Evolutionary conservation across 1,140 invertebrate species (phyloP), one percentile per base, ranked within the genome.

Genomic region (Drosophila lowei): DNA sequence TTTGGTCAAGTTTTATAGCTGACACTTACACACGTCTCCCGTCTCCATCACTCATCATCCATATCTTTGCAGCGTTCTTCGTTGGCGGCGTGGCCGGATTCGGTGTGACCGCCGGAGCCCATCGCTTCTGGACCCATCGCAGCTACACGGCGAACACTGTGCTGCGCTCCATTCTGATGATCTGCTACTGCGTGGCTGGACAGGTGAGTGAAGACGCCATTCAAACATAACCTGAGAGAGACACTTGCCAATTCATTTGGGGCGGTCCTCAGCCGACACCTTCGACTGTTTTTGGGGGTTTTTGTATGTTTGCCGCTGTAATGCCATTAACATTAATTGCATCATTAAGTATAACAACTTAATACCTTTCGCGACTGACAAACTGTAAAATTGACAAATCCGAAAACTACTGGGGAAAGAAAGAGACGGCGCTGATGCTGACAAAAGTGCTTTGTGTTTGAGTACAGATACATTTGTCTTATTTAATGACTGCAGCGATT

Each of bases 101-200:
- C 61, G 95, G 95, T 8, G 92, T 98, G 6, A 98, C 97, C 0
- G 97, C 93, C 18, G 97, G 97, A 3, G 96, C 93, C 1, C 97
- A 98, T 92, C 93, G 97, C 16, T 94, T 96, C 18, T 98, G 96
- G 96, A 93, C 95, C 25, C 97, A 98, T 92, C 92, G 94, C 59
- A 93, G 96, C 3, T 98, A 95, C 91, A 97, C 97, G 92, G 97
- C 97, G 2, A 95, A 93, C 65, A 66, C 94, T 15, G 95, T 96
- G 0, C 89, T 97, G 7, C 92, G 95, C 66, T 92, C 95, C 9
- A 91, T 97, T 47, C 89, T 98, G 6, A 93, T 95, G 52, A 34
- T 95, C 6, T 94, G 93, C 68, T 96, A 95, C 73, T 94, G 94
- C 9, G 89, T 95, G 6, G 94, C 96, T 57, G 95, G 96, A 66